Conservation (phyloP, 2,888 invertebrate species). For the Pteria penguin region DNA sequence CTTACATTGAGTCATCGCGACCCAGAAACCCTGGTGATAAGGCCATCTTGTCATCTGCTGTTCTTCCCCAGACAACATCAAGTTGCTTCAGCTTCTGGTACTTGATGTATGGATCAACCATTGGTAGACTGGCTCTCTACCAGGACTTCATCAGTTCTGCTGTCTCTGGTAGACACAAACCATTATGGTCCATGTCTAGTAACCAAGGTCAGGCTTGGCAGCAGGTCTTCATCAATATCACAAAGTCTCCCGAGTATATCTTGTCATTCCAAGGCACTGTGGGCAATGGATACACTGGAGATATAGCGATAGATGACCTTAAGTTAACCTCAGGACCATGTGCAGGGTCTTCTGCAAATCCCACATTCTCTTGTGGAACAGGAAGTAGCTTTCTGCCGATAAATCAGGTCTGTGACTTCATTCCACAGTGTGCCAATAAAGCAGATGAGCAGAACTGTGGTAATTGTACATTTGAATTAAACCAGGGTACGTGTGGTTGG, state of each 20-base stretch:
- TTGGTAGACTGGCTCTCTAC: slow-evolving; percentile 64
- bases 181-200: slow-evolving; percentile 47
- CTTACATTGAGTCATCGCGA: slow-evolving; percentile 83
- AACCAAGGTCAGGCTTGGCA: slow-evolving; percentile 66
- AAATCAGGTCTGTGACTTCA: slow-evolving; percentile 71
- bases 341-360: slow-evolving; percentile 36
- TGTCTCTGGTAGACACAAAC: slow-evolving; percentile 8
- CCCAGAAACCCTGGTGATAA: slow-evolving; percentile 83
- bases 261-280: slow-evolving; percentile 67
- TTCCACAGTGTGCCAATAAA: slow-evolving; percentile 62
- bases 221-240: slow-evolving; percentile 56
- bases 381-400: slow-evolving; percentile 34
- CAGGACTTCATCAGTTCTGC: slow-evolving; percentile 33
- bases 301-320: slow-evolving; percentile 74
- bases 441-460: slow-evolving; percentile 73
- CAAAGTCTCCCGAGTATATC: slow-evolving; percentile 49
- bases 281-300: slow-evolving; percentile 60
- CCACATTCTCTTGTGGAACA: slow-evolving; percentile 51
- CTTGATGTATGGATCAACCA: slow-evolving; percentile 65
- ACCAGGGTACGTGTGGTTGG: slow-evolving; percentile 61
- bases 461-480: slow-evolving; percentile 67
- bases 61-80: slow-evolving; percentile 39
- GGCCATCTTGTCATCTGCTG: slow-evolving; percentile 80
- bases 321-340: slow-evolving; percentile 59
- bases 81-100: slow-evolving; percentile 70